Base-by-base conservation (phyloP, 2,113 vertebrate genomes). In the Marcusenius ussheri region DNA sequence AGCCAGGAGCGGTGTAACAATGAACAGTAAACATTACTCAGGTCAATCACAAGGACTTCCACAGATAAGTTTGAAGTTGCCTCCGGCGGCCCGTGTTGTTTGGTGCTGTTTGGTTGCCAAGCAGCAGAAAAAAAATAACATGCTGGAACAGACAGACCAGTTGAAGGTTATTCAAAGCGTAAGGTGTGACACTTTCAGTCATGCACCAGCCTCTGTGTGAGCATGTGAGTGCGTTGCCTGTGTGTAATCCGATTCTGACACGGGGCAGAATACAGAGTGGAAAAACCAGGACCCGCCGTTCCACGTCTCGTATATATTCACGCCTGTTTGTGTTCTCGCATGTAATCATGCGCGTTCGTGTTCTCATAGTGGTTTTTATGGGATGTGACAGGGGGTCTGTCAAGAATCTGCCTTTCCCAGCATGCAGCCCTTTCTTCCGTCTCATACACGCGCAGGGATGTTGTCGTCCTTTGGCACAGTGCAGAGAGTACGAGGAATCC, bases 191-290 rank as follows among this genome's bases (percentile, higher is more conserved):
- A 4, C 27, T 39, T 77, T 39, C 70, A 31, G 70, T 39, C 31
- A 39, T 15, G 91, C 91, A 92, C 92, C 92, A 90, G 91, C 85
- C 89, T 35, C 88, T 70, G 77, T 90, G 91, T 93, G 93, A 91
- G 93, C 92, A 93, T 91, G 87, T 15, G 17, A 50, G 21, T 9
- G 46, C n/a, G 47, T 24, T 3, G 21, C 46, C 70, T 15, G 31
- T 77, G 4, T 39, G 15, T 15, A 19, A 80, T 42, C 31, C 35
- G 13, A 70, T 31, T 70, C 27, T 31, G n/a, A 70, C n/a, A 11
- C 3, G 27, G 62, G 62, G 13, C 62, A 13, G 62, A 70, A 31
- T 3, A 66, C 8, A 5, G 62, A 66, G 27, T 74, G 27, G 66
- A 74, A 35, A 35, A 35, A 74, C 10, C 3, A 3, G 66, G 66